Conservation (phyloP, 2,797 vertebrate genomes). For the Coregonus ussuriensis region DNA sequence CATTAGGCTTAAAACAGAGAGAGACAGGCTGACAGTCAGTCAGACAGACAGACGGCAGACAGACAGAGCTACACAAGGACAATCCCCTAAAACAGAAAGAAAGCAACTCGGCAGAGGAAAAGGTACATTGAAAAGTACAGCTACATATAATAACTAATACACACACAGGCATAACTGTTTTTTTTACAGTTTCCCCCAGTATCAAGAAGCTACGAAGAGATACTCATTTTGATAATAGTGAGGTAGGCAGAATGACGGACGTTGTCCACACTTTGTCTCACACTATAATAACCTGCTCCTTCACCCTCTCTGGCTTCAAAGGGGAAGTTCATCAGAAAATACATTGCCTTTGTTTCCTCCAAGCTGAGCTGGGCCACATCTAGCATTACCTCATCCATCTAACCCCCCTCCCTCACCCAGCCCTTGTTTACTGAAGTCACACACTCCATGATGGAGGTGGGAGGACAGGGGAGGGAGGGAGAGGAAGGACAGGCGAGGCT, state of each 20-base stretch:
- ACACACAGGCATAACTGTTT: neutral
- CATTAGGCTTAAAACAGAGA: too few species aligned
- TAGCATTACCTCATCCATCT: constrained; percentile 65
- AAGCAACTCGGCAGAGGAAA: too few species aligned
- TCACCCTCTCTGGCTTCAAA: constrained; percentile 12
- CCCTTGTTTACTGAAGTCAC: constrained; percentile 44
- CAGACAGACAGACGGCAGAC: too few species aligned
- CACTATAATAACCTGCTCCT: neutral
- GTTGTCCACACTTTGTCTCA: neutral
- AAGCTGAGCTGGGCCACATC: constrained; percentile 42
- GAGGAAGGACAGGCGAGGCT: neutral
- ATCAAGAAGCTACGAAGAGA: neutral
- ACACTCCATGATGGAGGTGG: constrained; percentile 41
- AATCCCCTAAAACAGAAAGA: too few species aligned
- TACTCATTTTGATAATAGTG: neutral
- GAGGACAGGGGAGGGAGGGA: neutral
- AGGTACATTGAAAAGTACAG: neutral
- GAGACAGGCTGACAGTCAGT: too few species aligned
- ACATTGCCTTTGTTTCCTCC: constrained; percentile 56
- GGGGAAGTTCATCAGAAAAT: constrained; percentile 26
- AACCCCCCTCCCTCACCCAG: constrained; percentile 6
- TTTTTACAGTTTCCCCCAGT: neutral
- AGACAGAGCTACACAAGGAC: too few species aligned
- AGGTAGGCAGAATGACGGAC: neutral
- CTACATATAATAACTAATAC: neutral